A percentile compares a stretch with the other conserved stretches of the same genome.
phyloP scores from a whole-genome alignment of 2,113 vertebrate species.

The Dolichotis patagonum region DNA sequence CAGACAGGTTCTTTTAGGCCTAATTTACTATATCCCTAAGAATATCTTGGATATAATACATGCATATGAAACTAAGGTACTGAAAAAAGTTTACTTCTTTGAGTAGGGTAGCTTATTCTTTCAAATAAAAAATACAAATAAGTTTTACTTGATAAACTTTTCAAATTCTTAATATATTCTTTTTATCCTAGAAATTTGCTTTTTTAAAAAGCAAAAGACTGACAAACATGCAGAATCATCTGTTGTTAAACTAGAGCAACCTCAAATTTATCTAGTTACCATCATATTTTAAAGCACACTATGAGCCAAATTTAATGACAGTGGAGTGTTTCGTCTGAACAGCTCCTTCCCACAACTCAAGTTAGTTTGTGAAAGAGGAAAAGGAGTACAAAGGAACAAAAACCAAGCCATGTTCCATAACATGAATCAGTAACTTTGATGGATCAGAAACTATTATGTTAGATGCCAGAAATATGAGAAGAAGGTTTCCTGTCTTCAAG shows the following conservation, averaged over 20 bases:
- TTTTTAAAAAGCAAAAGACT: conserved; percentile 31
- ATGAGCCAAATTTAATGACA: conserved; percentile 29
- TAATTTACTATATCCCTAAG: conserved; percentile 36
- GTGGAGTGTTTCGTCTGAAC: neutral
- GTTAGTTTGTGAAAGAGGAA: conserved; percentile 27
- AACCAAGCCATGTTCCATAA: conserved; percentile 38
- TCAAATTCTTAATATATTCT: conserved; percentile 2
- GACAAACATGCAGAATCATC: conserved; percentile 19
- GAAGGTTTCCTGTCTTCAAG: conserved; percentile 39
- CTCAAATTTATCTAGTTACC: conserved; percentile 42
- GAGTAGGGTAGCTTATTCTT: neutral
- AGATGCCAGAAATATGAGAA: neutral
- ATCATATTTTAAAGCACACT: conserved; percentile 45
- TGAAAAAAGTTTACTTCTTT: conserved; percentile 45
- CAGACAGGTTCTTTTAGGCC: neutral
- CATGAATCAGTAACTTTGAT: neutral
- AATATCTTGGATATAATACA: conserved; percentile 11
- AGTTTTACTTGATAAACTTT: conserved; percentile 52
- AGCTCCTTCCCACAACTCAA: neutral
- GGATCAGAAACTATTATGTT: conserved; percentile 30
- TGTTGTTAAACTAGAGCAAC: conserved; percentile 27
- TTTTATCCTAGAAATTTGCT: conserved; percentile 44
- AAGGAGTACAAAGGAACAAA: conserved; percentile 35
- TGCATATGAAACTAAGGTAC: neutral
- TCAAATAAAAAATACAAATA: conserved; percentile 55